phyloP scores from a whole-genome alignment of 2,113 vertebrate species.

The Aix galericulata region DNA sequence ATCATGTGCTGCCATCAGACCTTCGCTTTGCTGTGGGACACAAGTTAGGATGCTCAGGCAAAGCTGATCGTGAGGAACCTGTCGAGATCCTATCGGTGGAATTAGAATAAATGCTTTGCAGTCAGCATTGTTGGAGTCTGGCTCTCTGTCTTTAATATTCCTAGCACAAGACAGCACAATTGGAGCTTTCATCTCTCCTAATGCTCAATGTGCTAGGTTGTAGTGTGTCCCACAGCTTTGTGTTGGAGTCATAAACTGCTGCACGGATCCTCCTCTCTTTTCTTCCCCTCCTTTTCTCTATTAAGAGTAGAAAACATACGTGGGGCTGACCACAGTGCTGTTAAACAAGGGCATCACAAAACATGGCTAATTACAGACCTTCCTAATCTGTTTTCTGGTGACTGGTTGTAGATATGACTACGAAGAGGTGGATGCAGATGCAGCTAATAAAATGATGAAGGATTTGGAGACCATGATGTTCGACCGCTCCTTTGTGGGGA shows the following conservation, averaged over 20 bases:
- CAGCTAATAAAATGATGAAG: slow-evolving; percentile 94
- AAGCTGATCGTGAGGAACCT: background rate
- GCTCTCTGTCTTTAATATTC: background rate
- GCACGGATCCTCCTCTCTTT: background rate
- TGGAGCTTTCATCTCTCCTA: background rate
- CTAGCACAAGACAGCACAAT: background rate
- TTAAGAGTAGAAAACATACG: background rate
- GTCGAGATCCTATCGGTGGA: background rate
- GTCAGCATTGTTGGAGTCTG: background rate
- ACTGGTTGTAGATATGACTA: slow-evolving; percentile 89
- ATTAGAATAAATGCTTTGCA: background rate
- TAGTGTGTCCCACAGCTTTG: background rate
- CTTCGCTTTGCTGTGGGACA: background rate
- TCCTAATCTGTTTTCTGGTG: background rate
- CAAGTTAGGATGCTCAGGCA: background rate
- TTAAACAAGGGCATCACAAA: background rate
- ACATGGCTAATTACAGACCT: background rate
- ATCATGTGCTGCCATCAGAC: background rate
- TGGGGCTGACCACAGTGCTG: background rate
- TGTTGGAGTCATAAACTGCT: accelerated
- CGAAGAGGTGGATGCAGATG: slow-evolving; percentile 93
- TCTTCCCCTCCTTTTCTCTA: background rate
- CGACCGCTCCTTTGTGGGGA: slow-evolving; percentile 88
- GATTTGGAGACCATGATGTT: slow-evolving; percentile 88
- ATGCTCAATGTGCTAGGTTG: accelerated